Percentiles rank a stretch among this genome's conserved stretches.
Evolutionary conservation across 1,140 invertebrate genomes (phyloP).

Genomic region (Anthonomus grandis): DNA sequence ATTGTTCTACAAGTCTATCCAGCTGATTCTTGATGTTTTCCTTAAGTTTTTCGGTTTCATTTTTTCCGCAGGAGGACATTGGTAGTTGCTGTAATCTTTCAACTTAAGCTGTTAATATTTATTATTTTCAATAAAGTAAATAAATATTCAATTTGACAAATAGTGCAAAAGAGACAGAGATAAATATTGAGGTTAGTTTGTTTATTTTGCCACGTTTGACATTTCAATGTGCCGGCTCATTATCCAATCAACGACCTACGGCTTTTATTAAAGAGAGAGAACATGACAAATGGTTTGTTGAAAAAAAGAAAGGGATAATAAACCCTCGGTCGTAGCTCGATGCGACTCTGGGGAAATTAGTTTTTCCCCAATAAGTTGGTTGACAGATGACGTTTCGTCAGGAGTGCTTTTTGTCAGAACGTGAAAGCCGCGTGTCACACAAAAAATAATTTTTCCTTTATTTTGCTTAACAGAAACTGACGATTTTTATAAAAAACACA

Average conservation of each 20-base stretch:
- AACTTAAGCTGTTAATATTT: too few relatives aligned
- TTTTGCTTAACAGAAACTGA: conserved; percentile 22
- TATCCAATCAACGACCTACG: not conserved
- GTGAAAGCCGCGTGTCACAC: conserved; percentile 51
- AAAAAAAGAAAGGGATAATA: not conserved
- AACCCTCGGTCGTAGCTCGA: conserved; percentile 1
- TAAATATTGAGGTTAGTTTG: too few relatives aligned
- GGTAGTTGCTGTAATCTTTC: conserved; percentile 2
- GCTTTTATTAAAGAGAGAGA: not conserved
- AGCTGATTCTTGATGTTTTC: conserved; percentile 72
- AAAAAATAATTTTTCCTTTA: conserved; percentile 21
- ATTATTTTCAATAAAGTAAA: not conserved
- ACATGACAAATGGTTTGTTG: not conserved
- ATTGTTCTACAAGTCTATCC: conserved; percentile 67
- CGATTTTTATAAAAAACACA: conserved; percentile 39
- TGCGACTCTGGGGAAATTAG: conserved; percentile 8
- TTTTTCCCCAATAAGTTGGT: conserved; percentile 6
- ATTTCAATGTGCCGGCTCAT: conserved; percentile 5
- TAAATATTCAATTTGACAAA: not conserved
- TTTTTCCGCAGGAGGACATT: conserved; percentile 45
- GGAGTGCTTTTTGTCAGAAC: conserved; percentile 44
- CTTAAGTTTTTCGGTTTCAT: conserved; percentile 56
- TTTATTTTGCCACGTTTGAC: conserved; percentile 30
- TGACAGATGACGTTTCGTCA: conserved; percentile 1
- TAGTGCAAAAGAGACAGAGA: too few relatives aligned